Percentiles rank a stretch among this genome's conserved stretches.
These are phyloP conservation scores for Machaerirhynchus nigripectus DNA, from an alignment of 2,113 vertebrate genomes.

Conservation along the genomic window DNA sequence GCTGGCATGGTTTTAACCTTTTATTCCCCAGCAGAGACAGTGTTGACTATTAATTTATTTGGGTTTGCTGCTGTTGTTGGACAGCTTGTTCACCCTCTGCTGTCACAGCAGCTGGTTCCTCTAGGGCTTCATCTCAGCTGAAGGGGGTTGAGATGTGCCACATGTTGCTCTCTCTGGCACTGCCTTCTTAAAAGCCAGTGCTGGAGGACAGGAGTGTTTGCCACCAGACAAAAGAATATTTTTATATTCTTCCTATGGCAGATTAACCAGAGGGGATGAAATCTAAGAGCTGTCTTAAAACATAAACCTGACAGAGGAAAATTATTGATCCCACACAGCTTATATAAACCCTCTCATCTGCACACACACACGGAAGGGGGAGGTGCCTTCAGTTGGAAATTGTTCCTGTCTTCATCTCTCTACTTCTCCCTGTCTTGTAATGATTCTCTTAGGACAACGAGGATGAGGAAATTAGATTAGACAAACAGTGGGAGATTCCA, in stretches of 20 bases:
- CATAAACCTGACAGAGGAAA: constrained; percentile 26
- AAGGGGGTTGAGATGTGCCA: neutral
- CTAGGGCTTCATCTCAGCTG: neutral
- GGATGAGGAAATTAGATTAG: constrained; percentile 37
- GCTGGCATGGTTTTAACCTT: neutral
- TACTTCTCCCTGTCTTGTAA: neutral
- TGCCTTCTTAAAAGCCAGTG: neutral
- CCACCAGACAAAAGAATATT: neutral
- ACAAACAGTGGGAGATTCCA: constrained; percentile 37
- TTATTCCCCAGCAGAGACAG: neutral
- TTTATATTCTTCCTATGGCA: neutral
- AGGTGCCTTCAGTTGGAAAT: constrained; percentile 22
- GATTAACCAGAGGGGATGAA: neutral
- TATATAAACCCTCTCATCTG: constrained; percentile 8
- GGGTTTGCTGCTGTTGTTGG: neutral
- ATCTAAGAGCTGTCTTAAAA: neutral
- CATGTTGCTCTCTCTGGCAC: neutral
- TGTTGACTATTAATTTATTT: neutral
- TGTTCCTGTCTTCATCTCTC: constrained; percentile 28
- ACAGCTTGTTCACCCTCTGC: neutral
- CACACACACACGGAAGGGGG: neutral
- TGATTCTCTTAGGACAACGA: constrained; percentile 28
- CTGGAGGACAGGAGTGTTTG: neutral
- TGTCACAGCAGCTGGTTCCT: neutral
- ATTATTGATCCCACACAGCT: constrained; percentile 37